Evolutionary conservation across 2,113 vertebrate genomes (phyloP), one percentile per base, ranked within the genome.

Genomic region (Poeciliopsis retropinna): DNA sequence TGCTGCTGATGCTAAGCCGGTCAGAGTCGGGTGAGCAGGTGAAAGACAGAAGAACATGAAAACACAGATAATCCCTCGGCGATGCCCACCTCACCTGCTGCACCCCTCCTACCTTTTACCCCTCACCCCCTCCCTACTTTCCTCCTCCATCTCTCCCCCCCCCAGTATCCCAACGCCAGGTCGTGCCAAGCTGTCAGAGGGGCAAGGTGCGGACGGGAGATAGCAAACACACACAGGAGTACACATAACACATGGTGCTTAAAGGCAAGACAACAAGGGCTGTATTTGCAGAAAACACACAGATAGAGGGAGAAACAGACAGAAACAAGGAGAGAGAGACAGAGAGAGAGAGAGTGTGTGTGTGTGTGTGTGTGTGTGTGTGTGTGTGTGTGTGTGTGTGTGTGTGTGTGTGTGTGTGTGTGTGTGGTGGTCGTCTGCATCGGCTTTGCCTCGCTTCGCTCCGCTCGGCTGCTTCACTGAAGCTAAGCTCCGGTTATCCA

Each of bases 161-260:
- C 8, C 76, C 51, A 69, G 66, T 7, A 0, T 84, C 80, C 83
- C 82, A 84, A 78, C 62, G 62, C 69, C 78, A 62, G 67, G 72
- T 80, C 75, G 84, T 79, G 83, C 88, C 92, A 87, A 91, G 86
- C 91, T 84, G 91, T 91, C 88, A 84, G 76, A 82, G 77, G 90
- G 85, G 86, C 88, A 95, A 94, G 92, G 93, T 95, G 94, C 83
- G 83, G 80, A 85, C 72, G 68, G 76, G 83, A 91, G 93, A 94
- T 93, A 94, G 93, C 84, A 75, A 80, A 72, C 79, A 82, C 77
- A 70, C 80, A 89, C 81, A 80, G 15, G 80, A 90, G 82, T 80
- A 83, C 80, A 87, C 76, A 76, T 78, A 78, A 86, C 85, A 84
- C 89, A 90, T 76, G 69, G 84, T 51, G 86, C 85, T 89, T 88